A percentile compares a stretch with the other conserved stretches of the same genome.
phyloP scores from a whole-genome alignment of 2,797 vertebrate species.

The Trachops cirrhosus region DNA sequence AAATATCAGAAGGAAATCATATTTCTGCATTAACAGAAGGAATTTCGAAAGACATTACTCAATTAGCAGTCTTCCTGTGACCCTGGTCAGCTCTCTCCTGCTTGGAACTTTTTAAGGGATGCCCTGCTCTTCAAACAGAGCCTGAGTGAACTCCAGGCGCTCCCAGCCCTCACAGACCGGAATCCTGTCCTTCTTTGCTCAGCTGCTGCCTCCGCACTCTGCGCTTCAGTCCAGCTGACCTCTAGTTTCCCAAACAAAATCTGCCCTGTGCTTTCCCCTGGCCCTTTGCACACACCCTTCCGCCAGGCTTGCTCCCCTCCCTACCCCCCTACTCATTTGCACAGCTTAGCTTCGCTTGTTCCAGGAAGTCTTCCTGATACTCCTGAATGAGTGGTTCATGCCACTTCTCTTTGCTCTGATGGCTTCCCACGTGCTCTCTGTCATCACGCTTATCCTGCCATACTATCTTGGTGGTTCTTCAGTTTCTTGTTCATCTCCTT shows the following conservation, averaged over 20 bases:
- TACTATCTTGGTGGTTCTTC: no score
- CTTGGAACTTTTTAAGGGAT: not conserved
- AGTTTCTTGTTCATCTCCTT: not conserved
- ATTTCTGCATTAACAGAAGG: not conserved
- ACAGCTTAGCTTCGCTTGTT: not conserved
- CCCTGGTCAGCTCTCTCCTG: not conserved
- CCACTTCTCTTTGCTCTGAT: not conserved
- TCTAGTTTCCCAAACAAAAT: not conserved
- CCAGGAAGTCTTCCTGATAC: not conserved
- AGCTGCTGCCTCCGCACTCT: not conserved
- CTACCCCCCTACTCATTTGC: rapidly evolving
- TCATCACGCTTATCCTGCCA: no score
- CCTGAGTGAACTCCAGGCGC: no score
- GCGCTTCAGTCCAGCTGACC: rapidly evolving
- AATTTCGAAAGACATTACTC: not conserved
- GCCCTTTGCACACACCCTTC: not conserved
- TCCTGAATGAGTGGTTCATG: not conserved
- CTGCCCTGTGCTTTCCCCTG: not conserved
- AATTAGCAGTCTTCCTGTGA: not conserved
- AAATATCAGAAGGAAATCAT: not conserved
- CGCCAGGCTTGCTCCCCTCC: not conserved
- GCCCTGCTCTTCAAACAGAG: not conserved
- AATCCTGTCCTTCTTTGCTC: no score
- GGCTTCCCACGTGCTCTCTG: not conserved
- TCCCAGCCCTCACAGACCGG: rapidly evolving